Percentiles rank a stretch among this genome's conserved stretches.
Conservation (phyloP, 1,140 invertebrate species). For the Drosophila rhopaloa region DNA sequence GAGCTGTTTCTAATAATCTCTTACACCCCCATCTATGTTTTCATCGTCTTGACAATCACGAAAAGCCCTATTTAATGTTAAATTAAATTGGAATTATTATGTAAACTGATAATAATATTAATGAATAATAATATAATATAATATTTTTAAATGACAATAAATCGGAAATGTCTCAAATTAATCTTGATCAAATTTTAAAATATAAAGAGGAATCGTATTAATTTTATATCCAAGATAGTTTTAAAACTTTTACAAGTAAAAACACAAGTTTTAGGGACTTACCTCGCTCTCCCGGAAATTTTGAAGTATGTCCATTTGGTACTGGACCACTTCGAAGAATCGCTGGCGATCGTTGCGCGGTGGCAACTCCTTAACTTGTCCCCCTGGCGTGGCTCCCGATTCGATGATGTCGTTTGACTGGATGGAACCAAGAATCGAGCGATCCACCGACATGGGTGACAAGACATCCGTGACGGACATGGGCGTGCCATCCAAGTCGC, state of each 20-base stretch:
- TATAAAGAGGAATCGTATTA: too few relatives aligned
- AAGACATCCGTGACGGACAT: slow-evolving; percentile 84
- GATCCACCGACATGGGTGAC: slow-evolving; percentile 81
- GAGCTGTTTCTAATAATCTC: too few relatives aligned
- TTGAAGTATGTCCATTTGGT: slow-evolving; percentile 91
- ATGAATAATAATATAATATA: too few relatives aligned
- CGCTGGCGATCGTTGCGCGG: slow-evolving; percentile 84
- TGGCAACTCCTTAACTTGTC: slow-evolving; percentile 22
- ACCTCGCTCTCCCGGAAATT: slow-evolving; percentile 91
- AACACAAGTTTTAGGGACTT: slow-evolving; percentile 42
- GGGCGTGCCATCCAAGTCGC: slow-evolving; percentile 67
- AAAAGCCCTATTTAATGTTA: too few relatives aligned
- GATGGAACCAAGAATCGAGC: slow-evolving; percentile 42
- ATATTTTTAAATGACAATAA: too few relatives aligned
- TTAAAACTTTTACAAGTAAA: too few relatives aligned
- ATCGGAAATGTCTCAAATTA: too few relatives aligned
- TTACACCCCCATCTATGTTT: too few relatives aligned
- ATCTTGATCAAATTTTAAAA: too few relatives aligned
- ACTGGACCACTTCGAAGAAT: slow-evolving; percentile 89
- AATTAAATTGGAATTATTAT: too few relatives aligned
- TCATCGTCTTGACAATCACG: too few relatives aligned
- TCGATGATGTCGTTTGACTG: slow-evolving; percentile 37
- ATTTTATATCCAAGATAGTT: neutral
- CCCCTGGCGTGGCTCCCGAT: slow-evolving; percentile 5
- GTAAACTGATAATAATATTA: too few relatives aligned